These are phyloP conservation scores for Saxidomus purpurata DNA, from an alignment of 1,140 invertebrate species.

Conservation along the genomic window DNA sequence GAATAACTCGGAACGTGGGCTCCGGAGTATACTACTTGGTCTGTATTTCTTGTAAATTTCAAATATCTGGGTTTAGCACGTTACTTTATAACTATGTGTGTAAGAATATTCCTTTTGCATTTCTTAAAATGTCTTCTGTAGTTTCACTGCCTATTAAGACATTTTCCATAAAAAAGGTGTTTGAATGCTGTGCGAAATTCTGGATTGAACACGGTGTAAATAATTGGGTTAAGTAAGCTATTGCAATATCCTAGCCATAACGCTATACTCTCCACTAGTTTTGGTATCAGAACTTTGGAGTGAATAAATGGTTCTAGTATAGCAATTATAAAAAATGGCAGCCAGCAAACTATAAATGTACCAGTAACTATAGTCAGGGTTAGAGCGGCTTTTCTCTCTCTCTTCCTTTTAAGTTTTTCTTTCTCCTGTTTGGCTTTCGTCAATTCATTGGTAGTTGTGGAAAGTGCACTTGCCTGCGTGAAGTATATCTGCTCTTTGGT, in stretches of 20 bases:
- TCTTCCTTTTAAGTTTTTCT: constrained; percentile 86
- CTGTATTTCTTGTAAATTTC: too few relatives aligned
- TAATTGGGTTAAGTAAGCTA: constrained; percentile 85
- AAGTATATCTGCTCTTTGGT: background rate
- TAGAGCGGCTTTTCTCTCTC: constrained; percentile 87
- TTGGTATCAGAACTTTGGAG: constrained; percentile 79
- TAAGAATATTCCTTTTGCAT: too few relatives aligned
- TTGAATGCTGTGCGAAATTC: constrained; percentile 86
- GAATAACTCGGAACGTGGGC: too few relatives aligned
- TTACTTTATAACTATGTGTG: too few relatives aligned
- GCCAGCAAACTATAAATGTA: constrained; percentile 85
- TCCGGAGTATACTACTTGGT: too few relatives aligned
- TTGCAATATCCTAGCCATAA: constrained; percentile 86
- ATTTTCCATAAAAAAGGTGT: constrained; percentile 84
- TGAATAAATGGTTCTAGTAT: constrained; percentile 81
- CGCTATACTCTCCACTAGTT: constrained; percentile 81
- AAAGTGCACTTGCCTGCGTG: constrained; percentile 19
- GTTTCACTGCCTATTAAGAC: constrained; percentile 63
- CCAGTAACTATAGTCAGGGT: constrained; percentile 87
- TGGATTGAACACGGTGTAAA: constrained; percentile 86
- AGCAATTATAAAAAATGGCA: constrained; percentile 86
- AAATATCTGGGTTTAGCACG: too few relatives aligned
- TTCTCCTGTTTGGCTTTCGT: constrained; percentile 68
- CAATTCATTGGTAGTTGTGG: constrained; percentile 47
- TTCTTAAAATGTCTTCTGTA: too few relatives aligned